A percentile compares a stretch with the other conserved stretches of the same genome.
phyloP scores from a whole-genome alignment of 2,797 vertebrate species.

The Morelia viridis region DNA sequence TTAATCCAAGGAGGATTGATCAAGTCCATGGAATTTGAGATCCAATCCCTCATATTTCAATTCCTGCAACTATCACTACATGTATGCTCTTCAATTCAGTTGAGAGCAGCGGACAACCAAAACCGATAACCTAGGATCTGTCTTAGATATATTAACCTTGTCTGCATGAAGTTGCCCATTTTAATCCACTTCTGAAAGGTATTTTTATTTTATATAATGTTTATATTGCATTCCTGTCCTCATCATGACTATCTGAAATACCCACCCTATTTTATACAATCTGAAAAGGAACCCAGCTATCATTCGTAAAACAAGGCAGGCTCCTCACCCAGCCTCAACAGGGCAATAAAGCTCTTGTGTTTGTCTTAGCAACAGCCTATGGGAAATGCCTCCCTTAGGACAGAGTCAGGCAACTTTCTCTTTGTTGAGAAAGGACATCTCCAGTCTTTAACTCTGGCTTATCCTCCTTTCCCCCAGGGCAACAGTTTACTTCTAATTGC shows the following conservation, averaged over 20 bases:
- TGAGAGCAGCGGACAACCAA: neutral
- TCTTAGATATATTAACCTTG: neutral
- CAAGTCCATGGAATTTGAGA: neutral
- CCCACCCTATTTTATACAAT: neutral
- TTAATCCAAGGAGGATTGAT: no score
- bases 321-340: conserved; percentile 6
- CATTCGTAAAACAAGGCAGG: conserved; percentile 32
- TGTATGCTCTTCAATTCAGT: neutral
- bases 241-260: neutral
- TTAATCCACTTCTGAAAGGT: neutral
- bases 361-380: conserved; percentile 19
- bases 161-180: neutral
- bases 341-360: conserved; percentile 16
- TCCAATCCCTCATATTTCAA: neutral
- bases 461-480: neutral
- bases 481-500: neutral
- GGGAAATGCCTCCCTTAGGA: conserved; percentile 33
- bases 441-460: conserved; percentile 11
- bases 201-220: neutral
- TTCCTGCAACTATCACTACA: neutral
- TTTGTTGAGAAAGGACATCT: conserved; percentile 21
- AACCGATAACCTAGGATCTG: fast-evolving
- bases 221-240: neutral
- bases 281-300: conserved; percentile 16
- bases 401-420: conserved; percentile 3